These are phyloP conservation scores for Cladopsammia gracilis DNA, from an alignment of 64 coral and sea anemone species.

Conservation along the genomic window DNA sequence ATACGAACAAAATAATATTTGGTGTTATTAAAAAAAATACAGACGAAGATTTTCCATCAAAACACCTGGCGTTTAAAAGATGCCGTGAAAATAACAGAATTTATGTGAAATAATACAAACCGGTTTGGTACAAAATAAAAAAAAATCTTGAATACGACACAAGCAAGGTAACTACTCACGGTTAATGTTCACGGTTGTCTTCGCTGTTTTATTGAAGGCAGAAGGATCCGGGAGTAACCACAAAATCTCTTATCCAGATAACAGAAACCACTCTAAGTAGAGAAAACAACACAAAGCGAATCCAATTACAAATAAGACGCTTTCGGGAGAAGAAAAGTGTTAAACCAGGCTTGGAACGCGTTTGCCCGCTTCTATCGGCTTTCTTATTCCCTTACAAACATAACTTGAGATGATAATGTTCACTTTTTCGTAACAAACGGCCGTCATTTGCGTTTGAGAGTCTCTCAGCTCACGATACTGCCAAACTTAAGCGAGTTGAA, in stretches of 20 bases:
- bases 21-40: neutral
- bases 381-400: neutral
- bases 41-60: neutral
- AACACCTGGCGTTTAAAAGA: constrained; percentile 23
- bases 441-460: neutral
- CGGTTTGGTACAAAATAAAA: neutral
- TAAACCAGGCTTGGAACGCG: neutral
- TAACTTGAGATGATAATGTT: neutral
- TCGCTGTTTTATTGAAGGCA: neutral
- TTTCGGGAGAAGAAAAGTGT: neutral
- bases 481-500: constrained; percentile 5
- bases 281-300: constrained; percentile 7
- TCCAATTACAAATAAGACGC: neutral
- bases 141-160: neutral
- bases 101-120: neutral
- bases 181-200: neutral
- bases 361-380: neutral
- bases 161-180: neutral
- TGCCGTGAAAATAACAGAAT: neutral
- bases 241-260: constrained; percentile 17
- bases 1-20: neutral
- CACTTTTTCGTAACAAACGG: constrained; percentile 6
- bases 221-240: neutral
- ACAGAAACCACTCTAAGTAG: constrained; percentile 9
- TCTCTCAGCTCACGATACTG: constrained; percentile 26